These are phyloP conservation scores for Mergus octosetaceus DNA, from an alignment of 2,797 vertebrate genomes.

Conservation along the genomic window DNA sequence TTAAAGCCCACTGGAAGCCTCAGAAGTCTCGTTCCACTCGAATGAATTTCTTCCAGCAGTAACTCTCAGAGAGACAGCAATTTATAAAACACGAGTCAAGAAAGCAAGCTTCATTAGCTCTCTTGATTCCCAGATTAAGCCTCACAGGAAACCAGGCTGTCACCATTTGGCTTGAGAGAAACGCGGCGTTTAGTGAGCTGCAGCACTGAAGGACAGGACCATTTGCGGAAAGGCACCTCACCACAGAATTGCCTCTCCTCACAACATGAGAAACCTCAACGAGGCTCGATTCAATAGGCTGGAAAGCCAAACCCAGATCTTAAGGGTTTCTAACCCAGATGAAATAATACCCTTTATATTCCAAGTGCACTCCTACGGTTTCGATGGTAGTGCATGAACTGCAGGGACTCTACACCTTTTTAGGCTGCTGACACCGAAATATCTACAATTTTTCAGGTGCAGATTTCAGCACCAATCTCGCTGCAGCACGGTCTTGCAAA, in stretches of 20 bases:
- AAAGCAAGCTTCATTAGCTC: constrained; percentile 40
- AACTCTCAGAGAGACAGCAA: neutral
- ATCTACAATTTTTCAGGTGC: neutral
- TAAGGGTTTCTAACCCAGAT: neutral
- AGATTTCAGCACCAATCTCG: neutral
- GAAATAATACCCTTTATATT: neutral
- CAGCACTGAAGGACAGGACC: neutral
- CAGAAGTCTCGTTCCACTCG: constrained; percentile 5
- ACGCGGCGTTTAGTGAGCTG: neutral
- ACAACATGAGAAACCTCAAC: neutral
- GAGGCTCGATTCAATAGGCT: neutral
- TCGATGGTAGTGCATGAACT: neutral
- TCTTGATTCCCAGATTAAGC: constrained; percentile 28
- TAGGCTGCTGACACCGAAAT: neutral
- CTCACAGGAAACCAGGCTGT: neutral
- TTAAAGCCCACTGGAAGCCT: constrained; percentile 22
- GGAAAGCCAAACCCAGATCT: neutral
- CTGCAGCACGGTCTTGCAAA: neutral
- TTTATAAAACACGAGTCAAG: constrained; percentile 18
- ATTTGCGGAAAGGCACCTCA: neutral
- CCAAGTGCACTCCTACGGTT: neutral
- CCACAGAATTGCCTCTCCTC: neutral
- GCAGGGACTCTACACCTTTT: neutral
- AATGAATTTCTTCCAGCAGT: constrained; percentile 37
- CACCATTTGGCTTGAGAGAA: neutral